Base-by-base conservation (phyloP, 2,797 vertebrate species). In the Apodemus agrarius region DNA sequence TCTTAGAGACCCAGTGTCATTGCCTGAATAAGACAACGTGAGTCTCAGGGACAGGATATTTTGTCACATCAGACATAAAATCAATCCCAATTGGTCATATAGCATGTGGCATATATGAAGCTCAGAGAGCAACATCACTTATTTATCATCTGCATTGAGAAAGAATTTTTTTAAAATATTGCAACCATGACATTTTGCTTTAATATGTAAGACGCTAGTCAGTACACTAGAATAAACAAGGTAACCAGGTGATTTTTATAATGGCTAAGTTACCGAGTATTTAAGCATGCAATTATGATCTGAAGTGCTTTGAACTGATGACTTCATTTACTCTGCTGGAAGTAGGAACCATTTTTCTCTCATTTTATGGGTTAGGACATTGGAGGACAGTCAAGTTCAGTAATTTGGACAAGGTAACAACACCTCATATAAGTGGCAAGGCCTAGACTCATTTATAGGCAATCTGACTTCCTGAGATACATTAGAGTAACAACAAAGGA, bases 1-100 rank as follows among this genome's bases (percentile, higher is more conserved):
- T 89, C 63, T 76, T n/a, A n/a, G 91, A 92, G 57, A 89, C 40
- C 79, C 74, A 22, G 31, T 63, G 65, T 94, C 69, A n/a, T 97
- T 43, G 52, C 61, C 57, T 79, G 63, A 7, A 54, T 34, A 87
- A 93, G 24, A 49, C 31, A 61, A 76, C 3, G 65, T 76, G 10
- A 52, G 61, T 83, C 82, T 65, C 43, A 76, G 65, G 91, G 29
- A 75, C 17, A 72, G 96, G 91, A 6, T 14, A 57, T n/a, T 17
- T 59, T 61, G 24, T 46, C 69, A 37, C 43, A n/a, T 21, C 0
- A 86, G 54, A 86, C 34, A 76, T 76, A 84, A 94, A 93, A 76
- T 87, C 69, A 59, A 8, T 52, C 75, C 81, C 21, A 40, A 1
- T 16, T 54, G 74, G 31, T 26, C 65, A 74, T 3, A 49, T 43